phyloP scores from a whole-genome alignment of 2,888 invertebrate species.

The Spilosoma lubricipeda region DNA sequence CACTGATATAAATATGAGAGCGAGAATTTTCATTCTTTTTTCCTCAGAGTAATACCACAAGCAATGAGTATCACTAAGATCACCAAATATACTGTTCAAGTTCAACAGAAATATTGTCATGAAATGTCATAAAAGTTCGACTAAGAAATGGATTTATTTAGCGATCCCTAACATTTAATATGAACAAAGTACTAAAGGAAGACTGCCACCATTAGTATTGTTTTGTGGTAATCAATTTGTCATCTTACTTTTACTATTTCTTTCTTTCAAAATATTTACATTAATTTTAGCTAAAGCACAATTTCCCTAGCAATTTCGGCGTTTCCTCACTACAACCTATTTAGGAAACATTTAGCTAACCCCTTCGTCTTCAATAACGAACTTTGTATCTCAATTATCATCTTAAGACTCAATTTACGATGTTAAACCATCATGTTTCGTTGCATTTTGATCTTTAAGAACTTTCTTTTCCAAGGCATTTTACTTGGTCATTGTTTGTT shows the following conservation, averaged over 20 bases:
- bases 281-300: constrained; percentile 2
- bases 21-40: too few species aligned
- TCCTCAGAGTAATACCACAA: background rate
- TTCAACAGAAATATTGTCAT: background rate
- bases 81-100: background rate
- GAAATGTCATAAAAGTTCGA: too few species aligned
- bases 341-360: constrained; percentile 25
- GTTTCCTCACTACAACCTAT: constrained; percentile 25
- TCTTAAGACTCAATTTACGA: constrained; percentile 22
- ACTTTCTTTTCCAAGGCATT: background rate
- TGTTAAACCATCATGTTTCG: constrained; percentile 26
- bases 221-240: background rate
- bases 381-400: constrained; percentile 32
- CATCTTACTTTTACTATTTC: background rate
- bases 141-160: too few species aligned
- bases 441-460: constrained; percentile 28
- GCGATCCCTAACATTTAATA: background rate
- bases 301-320: constrained; percentile 13
- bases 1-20: too few species aligned
- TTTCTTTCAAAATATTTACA: constrained; percentile 4
- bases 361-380: constrained; percentile 35
- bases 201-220: background rate
- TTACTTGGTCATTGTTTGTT: background rate
- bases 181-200: background rate
- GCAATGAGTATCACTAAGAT: too few species aligned